These are phyloP conservation scores for Cygnus buccinator DNA, from an alignment of 2,113 vertebrate genomes.

Conservation along the genomic window DNA sequence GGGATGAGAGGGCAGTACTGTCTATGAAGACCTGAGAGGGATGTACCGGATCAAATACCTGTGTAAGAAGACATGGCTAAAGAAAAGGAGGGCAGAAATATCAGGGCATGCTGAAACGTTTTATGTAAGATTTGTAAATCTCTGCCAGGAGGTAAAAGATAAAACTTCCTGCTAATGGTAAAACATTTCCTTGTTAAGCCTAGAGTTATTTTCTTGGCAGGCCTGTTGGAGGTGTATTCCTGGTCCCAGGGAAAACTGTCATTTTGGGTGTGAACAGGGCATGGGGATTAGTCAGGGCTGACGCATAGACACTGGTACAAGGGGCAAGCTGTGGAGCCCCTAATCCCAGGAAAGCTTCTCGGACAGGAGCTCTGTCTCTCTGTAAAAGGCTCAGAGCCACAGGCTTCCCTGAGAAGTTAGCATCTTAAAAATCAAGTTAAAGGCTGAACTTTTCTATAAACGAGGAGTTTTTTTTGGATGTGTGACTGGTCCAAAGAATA, in stretches of 20 bases:
- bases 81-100: neutral
- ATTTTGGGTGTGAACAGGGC: neutral
- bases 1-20: neutral
- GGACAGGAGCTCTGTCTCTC: neutral
- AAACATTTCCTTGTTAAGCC: neutral
- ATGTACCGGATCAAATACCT: neutral
- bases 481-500: neutral
- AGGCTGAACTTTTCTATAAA: neutral
- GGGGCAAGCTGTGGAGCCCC: neutral
- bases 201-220: neutral
- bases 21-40: neutral
- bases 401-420: neutral
- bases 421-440: neutral
- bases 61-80: neutral
- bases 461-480: neutral
- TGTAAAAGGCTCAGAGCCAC: neutral
- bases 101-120: neutral
- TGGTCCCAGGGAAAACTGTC: fast-evolving
- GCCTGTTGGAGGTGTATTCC: neutral
- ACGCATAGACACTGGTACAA: neutral
- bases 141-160: neutral
- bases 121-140: neutral
- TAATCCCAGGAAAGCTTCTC: neutral
- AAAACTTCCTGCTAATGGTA: neutral
- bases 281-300: neutral